Evolutionary conservation across 2,888 invertebrate species (phyloP), one percentile per base, ranked within the genome.

Genomic region (Thera britannica): DNA sequence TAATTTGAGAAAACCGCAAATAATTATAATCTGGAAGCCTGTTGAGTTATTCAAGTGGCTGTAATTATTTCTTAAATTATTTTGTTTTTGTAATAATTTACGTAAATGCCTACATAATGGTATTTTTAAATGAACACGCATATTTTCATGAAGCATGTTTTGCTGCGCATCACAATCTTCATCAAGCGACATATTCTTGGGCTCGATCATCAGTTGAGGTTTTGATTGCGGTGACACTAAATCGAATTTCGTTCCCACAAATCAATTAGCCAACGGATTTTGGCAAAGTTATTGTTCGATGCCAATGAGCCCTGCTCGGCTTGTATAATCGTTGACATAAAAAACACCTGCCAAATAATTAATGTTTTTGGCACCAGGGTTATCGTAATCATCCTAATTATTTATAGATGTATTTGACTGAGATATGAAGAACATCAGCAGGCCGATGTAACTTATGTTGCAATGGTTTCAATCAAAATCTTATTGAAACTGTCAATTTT

Each of bases 201-300:
- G 56, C 56, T 63, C 44, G 60, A 64, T 12, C 49, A 63, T 57
- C 6, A 46, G 9, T 9, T 9, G 44, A 60, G 60, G 57, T 77
- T 76, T 75, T 62, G 75, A 75, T 75, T 72, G 72, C 71, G 63
- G 72, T 71, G 72, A 80, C 80, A 77, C 71, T 74, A 72, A 76
- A 75, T 77, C 75, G 73, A 76, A 65, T 8, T 46, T 46, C 9
- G 75, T 75, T 75, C 74, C 80, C 78, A 79, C 80, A 77, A 74
- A 75, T 73, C 81, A 78, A 83, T 79, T 79, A 74, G 76, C 79
- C 89, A 89, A 89, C 89, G 88, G 89, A 82, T 87, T 86, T 84
- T 79, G 85, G 81, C 80, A 77, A 79, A 81, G 86, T 83, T 84
- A 86, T 87, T 88, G 84, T 79, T 73, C 79, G 73, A 85, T 83